These are phyloP conservation scores for Atta colombica DNA, from an alignment of 1,140 invertebrate genomes.

Conservation along the genomic window DNA sequence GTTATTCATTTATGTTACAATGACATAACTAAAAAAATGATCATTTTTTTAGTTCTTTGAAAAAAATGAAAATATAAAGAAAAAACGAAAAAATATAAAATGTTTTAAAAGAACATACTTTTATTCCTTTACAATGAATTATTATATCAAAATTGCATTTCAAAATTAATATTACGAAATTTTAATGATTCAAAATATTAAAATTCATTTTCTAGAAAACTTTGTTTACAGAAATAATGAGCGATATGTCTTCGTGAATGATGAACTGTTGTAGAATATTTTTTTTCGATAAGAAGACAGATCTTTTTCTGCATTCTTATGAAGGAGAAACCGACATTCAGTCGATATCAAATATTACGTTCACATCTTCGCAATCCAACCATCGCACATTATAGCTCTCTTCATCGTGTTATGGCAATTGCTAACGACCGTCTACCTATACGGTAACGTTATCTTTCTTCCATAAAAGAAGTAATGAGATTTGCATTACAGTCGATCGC, in stretches of 20 bases:
- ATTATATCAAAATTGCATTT: no score
- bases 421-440: conserved; percentile 22
- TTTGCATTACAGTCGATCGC: conserved; percentile 52
- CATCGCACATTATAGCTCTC: not conserved
- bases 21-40: no score
- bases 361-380: conserved; percentile 18
- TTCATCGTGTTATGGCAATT: not conserved
- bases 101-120: no score
- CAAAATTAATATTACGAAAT: no score
- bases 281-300: not conserved
- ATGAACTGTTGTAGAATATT: not conserved
- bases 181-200: no score
- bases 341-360: conserved; percentile 28
- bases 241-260: not conserved
- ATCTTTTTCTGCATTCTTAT: not conserved
- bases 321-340: not conserved
- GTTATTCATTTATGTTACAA: no score
- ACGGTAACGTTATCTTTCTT: conserved; percentile 38
- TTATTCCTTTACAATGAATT: no score
- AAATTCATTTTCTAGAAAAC: no score
- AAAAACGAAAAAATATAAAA: no score
- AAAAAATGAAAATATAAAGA: no score
- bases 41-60: no score
- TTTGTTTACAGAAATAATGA: no score
- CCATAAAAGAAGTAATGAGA: conserved; percentile 28